These are phyloP conservation scores for Mesaphorura yosii DNA, from an alignment of 1,140 invertebrate genomes.

Conservation along the genomic window DNA sequence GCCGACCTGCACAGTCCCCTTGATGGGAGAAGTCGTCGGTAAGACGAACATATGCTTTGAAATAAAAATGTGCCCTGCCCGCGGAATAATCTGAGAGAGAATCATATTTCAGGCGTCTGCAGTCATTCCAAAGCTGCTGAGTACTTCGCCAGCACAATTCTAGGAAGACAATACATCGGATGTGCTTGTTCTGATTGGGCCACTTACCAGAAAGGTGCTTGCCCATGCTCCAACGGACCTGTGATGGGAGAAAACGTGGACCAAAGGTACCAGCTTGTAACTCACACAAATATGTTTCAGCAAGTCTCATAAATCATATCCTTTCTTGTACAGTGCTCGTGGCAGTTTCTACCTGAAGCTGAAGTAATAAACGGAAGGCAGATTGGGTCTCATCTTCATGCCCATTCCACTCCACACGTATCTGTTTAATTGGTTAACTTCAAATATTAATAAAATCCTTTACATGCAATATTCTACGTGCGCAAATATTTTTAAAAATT, in stretches of 20 bases:
- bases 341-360: conserved; percentile 15
- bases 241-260: conserved; percentile 16
- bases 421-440: no score
- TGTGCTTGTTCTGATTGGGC: conserved; percentile 11
- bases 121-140: conserved; percentile 27
- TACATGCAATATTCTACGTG: no score
- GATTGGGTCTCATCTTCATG: no score
- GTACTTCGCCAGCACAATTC: conserved; percentile 21
- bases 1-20: conserved; percentile 18
- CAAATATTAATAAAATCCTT: no score
- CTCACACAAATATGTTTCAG: not conserved
- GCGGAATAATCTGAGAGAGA: not conserved
- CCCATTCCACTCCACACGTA: no score
- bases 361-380: no score
- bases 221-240: not conserved
- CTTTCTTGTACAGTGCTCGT: conserved; percentile 9
- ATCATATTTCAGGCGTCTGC: conserved; percentile 20
- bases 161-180: conserved; percentile 10
- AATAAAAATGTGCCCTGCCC: not conserved
- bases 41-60: not conserved
- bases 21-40: conserved; percentile 13
- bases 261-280: conserved; percentile 5
- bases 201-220: conserved; percentile 6
- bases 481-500: no score
- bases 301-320: not conserved